A percentile compares a stretch with the other conserved stretches of the same genome.
phyloP scores from a whole-genome alignment of 35 echinoderm and acorn worm genomes.

The Amphiura filiformis region DNA sequence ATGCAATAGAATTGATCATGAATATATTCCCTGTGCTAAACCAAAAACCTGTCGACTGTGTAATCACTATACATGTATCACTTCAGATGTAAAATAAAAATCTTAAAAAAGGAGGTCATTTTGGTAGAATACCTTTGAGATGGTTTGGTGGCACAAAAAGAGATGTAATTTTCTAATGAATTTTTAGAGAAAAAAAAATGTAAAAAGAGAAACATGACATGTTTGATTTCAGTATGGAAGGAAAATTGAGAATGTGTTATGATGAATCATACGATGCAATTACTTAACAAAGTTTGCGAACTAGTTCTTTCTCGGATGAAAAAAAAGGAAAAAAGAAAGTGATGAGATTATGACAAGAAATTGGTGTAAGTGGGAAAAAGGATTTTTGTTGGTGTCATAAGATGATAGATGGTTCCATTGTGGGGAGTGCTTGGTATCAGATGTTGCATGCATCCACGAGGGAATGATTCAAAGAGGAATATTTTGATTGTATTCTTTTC shows the following conservation, averaged over 20 bases:
- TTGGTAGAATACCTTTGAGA: background rate
- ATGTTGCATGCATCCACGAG: no score
- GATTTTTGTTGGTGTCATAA: no score
- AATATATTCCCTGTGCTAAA: background rate
- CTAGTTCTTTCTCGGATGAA: no score
- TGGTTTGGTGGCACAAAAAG: background rate
- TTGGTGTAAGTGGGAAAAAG: no score
- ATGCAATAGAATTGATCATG: slow-evolving; percentile 3
- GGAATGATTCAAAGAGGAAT: no score
- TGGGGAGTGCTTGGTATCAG: no score
- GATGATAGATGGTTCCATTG: no score
- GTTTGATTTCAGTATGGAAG: background rate
- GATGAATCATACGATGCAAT: background rate
- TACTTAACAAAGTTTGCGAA: background rate
- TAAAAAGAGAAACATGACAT: background rate
- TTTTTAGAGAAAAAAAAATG: no score
- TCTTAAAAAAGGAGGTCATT: background rate
- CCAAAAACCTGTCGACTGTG: background rate
- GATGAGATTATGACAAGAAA: no score
- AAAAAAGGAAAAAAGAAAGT: no score
- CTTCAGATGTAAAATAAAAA: background rate
- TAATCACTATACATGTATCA: background rate
- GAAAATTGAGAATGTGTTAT: background rate
- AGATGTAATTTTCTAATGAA: slow-evolving; percentile 15
- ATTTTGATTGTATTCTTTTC: no score